Evolutionary conservation across 2,797 vertebrate genomes (phyloP), one percentile per base, ranked within the genome.

Genomic region (Champsocephalus gunnari): DNA sequence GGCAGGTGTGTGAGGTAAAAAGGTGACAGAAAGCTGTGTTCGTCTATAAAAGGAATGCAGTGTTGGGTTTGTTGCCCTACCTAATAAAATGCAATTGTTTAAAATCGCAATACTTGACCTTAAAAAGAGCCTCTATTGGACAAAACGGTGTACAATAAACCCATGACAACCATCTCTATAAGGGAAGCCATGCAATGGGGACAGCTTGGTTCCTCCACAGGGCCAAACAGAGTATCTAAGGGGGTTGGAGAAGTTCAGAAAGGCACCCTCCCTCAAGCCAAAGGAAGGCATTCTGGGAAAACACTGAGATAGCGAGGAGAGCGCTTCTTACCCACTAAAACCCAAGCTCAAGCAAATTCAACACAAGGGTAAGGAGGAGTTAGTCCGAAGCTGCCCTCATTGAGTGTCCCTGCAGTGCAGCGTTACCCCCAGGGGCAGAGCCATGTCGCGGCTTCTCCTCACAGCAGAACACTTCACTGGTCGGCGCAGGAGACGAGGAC

Each of bases 401-500:
- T 93, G 90, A 84, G 92, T 84, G 89, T 85, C 77, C 84, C 67
- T 79, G 90, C 92, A 94, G 94, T 89, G 93, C 93, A 95, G 95
- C 92, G 94, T 93, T 94, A 94, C 92, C 92, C 94, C 95, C 94
- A 94, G 73, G 85, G 92, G 94, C 49, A 83, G 48, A 34, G 94
- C 82, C 83, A 66, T 88, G 84, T 82, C 79, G 73, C 84, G 78
- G 77, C 83, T 76, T 80, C 53, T 89, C 56, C 12, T 66, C 19
- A 55, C 69, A 84, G 82, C 81, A 81, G 77, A 77, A 75, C 79
- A 90, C 87, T 90, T 99, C 97, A 99, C 96, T 99, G 98, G 93
- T 99, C 98, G 85, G 98, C 97, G n/a, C 98, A 99, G 93, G 97
- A 99, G 94, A 99, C 99, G 91, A 99, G 97, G 87, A 99, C 96